Evolutionary conservation across 2,888 invertebrate species (phyloP).

Genomic region (Digitonthophagus gazella): DNA sequence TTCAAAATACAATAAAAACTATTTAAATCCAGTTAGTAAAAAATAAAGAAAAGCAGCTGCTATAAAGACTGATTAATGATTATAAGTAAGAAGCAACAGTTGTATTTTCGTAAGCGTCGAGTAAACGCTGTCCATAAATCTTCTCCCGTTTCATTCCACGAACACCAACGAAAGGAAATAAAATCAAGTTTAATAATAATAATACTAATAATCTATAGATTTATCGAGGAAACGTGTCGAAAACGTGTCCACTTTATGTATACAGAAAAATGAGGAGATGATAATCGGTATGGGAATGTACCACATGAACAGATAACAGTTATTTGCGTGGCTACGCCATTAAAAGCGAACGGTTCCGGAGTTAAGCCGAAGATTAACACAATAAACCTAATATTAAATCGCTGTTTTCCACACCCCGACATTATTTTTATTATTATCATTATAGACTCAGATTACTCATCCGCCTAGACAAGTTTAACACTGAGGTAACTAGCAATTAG

Average conservation of each 20-base stretch:
- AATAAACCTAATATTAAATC: background rate
- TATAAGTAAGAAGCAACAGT: no score
- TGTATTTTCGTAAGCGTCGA: no score
- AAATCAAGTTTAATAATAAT: no score
- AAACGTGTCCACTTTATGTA: background rate
- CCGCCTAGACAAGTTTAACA: no score
- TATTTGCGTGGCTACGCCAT: background rate
- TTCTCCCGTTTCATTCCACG: no score
- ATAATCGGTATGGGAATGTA: background rate
- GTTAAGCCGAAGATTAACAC: background rate
- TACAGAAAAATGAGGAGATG: background rate
- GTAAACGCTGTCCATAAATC: no score
- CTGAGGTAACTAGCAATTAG: no score
- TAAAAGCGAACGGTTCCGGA: background rate
- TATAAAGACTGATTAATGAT: no score
- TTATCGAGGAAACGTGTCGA: background rate
- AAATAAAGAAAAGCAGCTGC: no score
- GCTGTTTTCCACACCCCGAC: background rate
- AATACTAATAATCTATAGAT: background rate
- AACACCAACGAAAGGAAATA: no score
- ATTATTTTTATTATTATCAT: background rate
- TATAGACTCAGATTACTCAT: background rate
- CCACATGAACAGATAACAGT: background rate
- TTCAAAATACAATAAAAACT: no score
- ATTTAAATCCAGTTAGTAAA: no score